Conservation (phyloP, 1,140 invertebrate species). For the Drosophila ogumai region DNA sequence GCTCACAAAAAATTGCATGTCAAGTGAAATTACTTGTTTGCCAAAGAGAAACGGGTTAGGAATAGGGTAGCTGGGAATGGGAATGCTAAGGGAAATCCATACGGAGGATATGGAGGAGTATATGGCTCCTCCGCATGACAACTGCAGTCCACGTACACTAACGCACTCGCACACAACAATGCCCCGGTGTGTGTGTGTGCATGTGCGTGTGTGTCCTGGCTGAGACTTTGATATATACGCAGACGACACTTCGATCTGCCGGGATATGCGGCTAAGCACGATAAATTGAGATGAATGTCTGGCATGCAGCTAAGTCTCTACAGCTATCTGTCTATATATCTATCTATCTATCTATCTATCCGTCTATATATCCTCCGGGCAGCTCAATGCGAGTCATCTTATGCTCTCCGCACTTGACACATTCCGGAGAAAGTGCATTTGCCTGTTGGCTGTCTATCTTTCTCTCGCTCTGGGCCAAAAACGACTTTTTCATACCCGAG, state of each 20-base stretch:
- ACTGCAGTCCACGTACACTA: slow-evolving; percentile 36
- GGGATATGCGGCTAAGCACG: slow-evolving; percentile 64
- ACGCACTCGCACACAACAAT: slow-evolving; percentile 18
- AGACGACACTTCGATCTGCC: slow-evolving; percentile 73
- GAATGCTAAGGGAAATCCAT: slow-evolving; percentile 23
- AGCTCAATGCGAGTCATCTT: slow-evolving; percentile 50
- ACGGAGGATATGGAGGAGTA: slow-evolving; percentile 16
- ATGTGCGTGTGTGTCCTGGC: slow-evolving; percentile 5
- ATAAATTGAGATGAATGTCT: slow-evolving; percentile 82
- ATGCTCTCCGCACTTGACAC: slow-evolving; percentile 40
- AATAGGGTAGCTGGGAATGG: slow-evolving; percentile 6
- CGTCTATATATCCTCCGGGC: slow-evolving; percentile 36
- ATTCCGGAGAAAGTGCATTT: slow-evolving; percentile 58
- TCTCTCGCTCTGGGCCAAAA: slow-evolving; percentile 30
- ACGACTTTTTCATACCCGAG: slow-evolving; percentile 37
- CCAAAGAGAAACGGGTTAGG: slow-evolving; percentile 48
- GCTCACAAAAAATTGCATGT: slow-evolving; percentile 75
- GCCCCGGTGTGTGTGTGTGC: not conserved
- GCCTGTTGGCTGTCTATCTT: slow-evolving; percentile 66
- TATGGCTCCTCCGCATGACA: slow-evolving; percentile 21
- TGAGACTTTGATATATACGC: slow-evolving; percentile 63
- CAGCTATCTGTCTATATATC: slow-evolving; percentile 46
- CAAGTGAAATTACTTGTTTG: slow-evolving; percentile 82
- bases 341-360: slow-evolving; percentile 29
- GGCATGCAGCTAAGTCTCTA: slow-evolving; percentile 54